These are phyloP conservation scores for Hoplodrina blanda DNA, from an alignment of 2,888 invertebrate genomes.

Conservation along the genomic window DNA sequence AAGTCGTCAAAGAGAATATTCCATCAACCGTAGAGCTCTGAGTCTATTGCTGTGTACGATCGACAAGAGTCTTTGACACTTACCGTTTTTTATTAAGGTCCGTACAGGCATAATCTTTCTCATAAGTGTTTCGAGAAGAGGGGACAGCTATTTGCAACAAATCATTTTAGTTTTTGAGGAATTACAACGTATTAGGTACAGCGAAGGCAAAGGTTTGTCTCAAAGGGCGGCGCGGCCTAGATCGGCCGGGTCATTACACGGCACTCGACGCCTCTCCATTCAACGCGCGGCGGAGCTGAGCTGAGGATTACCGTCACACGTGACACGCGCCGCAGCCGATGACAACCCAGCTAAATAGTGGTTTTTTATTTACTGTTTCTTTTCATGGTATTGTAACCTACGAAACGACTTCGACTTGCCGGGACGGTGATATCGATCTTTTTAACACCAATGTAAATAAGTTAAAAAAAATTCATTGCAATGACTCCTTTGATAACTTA, in stretches of 20 bases:
- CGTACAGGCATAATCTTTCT: constrained; percentile 15
- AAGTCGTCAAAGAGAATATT: constrained; percentile 27
- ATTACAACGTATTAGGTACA: background rate
- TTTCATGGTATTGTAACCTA: too few relatives aligned
- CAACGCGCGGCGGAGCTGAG: background rate
- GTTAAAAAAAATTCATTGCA: too few relatives aligned
- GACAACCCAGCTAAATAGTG: too few relatives aligned
- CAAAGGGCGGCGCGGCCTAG: background rate
- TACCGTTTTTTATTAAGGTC: constrained; percentile 9
- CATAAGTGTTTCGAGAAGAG: background rate
- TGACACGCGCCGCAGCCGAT: background rate
- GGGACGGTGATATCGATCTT: too few relatives aligned
- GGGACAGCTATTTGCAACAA: background rate
- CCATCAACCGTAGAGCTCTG: background rate
- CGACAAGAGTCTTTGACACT: background rate
- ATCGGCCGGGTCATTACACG: background rate
- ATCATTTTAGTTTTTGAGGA: background rate
- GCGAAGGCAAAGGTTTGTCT: background rate
- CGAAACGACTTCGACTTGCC: too few relatives aligned
- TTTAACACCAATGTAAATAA: too few relatives aligned
- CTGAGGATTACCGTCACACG: background rate
- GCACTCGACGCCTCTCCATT: background rate
- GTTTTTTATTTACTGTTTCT: too few relatives aligned
- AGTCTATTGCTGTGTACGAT: background rate
- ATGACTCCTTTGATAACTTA: too few relatives aligned